Base-by-base conservation (phyloP, 2,113 vertebrate species). In the Semnornis frantzii region DNA sequence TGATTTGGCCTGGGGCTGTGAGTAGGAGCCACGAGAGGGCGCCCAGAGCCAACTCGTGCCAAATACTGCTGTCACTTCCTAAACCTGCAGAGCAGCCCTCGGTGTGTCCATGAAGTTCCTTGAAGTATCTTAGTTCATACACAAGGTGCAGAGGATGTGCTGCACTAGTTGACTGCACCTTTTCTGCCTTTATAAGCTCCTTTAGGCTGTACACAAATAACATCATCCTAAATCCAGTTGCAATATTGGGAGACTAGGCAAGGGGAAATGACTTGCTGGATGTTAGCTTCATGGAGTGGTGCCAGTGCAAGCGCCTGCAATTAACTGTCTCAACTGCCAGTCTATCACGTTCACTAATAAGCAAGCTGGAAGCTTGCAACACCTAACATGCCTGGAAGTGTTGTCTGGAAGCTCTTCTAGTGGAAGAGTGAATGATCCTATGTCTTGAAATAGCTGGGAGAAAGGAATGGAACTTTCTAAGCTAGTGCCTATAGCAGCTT, bases 1-100 rank as follows among this genome's bases (percentile, higher is more conserved):
- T 44, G 27, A 15, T 13, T 25, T 66, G 0, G 0, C 30, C 15
- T 2, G 39, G 39, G 59, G 24, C 17, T 33, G 3, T 18, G 33
- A 15, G 12, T 12, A 28, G 0, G 8, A 66, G 52, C 75, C 92
- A 71, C 79, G 0, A 37, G 93, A 87, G 93, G 92, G 94, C 93
- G 92, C 58, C 54, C 90, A 52, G 48, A 72, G 58, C 42, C 76
- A 71, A 16, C 30, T 46, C 46, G 16, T 24, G 85, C 85, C 8
- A 8, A 52, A n/a, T 4, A 10, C 10, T 48, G 1, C 34, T 37
- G n/a, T 20, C 34, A 6, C 13, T 14, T 20, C 48, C 42, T 37
- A 50, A 12, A 48, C 24, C 18, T 7, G 17, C 18, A 16, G 4
- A 70, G 8, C 8, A 6, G 10, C 8, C 39, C 27, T 46, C 6